Base-by-base conservation (phyloP, 2,113 vertebrate species). In the Spea multiplicata region DNA sequence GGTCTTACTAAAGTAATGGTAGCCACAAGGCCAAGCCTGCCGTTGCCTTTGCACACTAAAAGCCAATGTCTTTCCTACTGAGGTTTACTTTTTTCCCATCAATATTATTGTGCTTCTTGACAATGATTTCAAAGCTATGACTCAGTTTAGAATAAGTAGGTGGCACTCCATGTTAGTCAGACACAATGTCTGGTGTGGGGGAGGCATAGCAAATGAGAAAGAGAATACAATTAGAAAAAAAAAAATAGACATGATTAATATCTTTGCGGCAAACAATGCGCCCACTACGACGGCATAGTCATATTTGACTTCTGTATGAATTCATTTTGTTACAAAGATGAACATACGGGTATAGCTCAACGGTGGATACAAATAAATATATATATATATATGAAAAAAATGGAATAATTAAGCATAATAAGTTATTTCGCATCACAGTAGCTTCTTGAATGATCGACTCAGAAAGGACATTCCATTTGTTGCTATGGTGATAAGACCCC, bases 171-270 rank as follows among this genome's bases (percentile, higher is more conserved):
- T 57, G 64, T 80, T 71, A 80, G 62, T 80, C 71, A 80, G 78
- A 68, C 71, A 80, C 66, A 72, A 80, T 66, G 78, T 80, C 78
- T 80, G 71, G 71, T 71, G 44, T 80, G 78, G 78, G 73, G 78
- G 78, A 80, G 78, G 78, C 61, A 80, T 74, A 68, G 44, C 71
- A 80, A 80, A 80, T 80, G 78, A 80, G 44, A 7, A 57, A 53
- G 66, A 50, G 71, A 80, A 73, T 73, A 66, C 53, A 17, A 57
- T 80, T 67, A 55, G 14, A 73, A 50, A 9, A 67, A 67, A 45
- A 66, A 79, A 71, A 59, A 59, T 12, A 59, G 48, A 71, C 49
- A 46, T 7, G 49, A 71, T 53, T 67, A 73, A 59, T 74, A 72
- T 66, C 48, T 55, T 67, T 80, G 16, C 44, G 61, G 50, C 45